Conservation (phyloP, 2,797 vertebrate genomes). For the Triplophysa yarkandensis region DNA sequence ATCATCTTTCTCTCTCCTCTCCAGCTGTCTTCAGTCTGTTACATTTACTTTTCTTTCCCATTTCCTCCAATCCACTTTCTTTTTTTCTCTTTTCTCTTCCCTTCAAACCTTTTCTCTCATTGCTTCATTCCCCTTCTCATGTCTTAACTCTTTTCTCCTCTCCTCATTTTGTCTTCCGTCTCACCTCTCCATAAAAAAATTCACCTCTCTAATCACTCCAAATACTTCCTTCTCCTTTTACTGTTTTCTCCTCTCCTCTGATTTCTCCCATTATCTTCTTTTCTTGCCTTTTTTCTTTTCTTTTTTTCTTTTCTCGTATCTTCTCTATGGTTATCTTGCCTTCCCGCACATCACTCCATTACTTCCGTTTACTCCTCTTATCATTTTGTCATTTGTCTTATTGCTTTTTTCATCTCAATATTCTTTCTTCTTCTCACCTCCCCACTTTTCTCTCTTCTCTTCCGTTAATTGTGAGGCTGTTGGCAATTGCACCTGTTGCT, state of each 20-base stretch:
- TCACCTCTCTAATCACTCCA: too few relatives aligned
- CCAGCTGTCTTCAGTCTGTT: too few relatives aligned
- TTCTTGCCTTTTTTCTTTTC: neutral
- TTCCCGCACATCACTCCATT: too few relatives aligned
- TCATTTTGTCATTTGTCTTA: too few relatives aligned
- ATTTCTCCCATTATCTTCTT: neutral
- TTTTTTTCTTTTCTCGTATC: neutral
- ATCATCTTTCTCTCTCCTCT: too few relatives aligned
- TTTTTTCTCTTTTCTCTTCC: constrained; percentile 58
- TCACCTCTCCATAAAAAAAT: constrained; percentile 31
- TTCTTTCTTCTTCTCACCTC: constrained; percentile 54
- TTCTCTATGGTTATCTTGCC: too few relatives aligned
- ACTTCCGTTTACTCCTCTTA: too few relatives aligned
- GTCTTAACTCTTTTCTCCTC: constrained; percentile 54
- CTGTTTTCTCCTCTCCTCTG: neutral
- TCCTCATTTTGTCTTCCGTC: too few relatives aligned
- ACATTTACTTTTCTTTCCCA: neutral
- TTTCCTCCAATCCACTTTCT: neutral
- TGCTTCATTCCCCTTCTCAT: constrained; percentile 55
- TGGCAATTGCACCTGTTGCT: constrained; percentile 75
- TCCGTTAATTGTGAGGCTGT: constrained; percentile 64
- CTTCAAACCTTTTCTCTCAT: too few relatives aligned
- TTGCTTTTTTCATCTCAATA: too few relatives aligned
- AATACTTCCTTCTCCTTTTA: neutral
- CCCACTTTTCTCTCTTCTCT: constrained; percentile 49